Evolutionary conservation across 37 sponge, comb jelly and placozoan genomes (phyloP), one percentile per base, ranked within the genome.

Genomic region (Axinella damicornis): DNA sequence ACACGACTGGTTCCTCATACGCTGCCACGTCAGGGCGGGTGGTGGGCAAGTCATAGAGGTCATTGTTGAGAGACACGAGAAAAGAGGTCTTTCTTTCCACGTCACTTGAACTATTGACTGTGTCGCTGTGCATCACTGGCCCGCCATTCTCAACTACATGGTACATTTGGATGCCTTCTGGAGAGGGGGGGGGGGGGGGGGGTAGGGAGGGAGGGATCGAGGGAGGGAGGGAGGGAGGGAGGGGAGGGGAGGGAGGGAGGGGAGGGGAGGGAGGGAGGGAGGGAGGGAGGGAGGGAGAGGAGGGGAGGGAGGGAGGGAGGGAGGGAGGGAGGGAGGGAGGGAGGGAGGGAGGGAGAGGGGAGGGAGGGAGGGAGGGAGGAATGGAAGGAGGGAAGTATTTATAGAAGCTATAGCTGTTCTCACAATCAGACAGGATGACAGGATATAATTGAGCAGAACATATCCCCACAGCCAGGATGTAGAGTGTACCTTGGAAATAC

Each of bases 51-150:
- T 31, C 19, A 25, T 20, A 52, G 27, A 40, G 13, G 56, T 20
- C 40, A 53, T 12, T 17, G 28, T 4, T 30, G 13, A 40, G 41
- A 24, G 27, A 24, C 35, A 36, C 18, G 38, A 9, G 27, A 71
- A 11, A 22, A n/a, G 82, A 60, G 39, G 83, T 71, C 36, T 78
- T 73, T 24, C 69, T 53, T 18, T 80, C 80, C 22, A 80, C 53
- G 1, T 28, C 35, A 40, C 57, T 9, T 4, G 46, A 46, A 62
- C 24, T 13, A 11, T 20, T 21, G 69, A 34, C 21, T 0, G 14
- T 37, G 69, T 18, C 46, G 9, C 9, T 46, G 46, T 46, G 46
- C 9, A 46, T 46, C 9, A 9, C 9, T 46, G 40, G 6, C 16
- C 39, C 52, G 2, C 39, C 79, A 79, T 19, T 65, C 2, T n/a